phyloP scores from a whole-genome alignment of 1,140 invertebrate species.

The Zaprionus vittiger region DNA sequence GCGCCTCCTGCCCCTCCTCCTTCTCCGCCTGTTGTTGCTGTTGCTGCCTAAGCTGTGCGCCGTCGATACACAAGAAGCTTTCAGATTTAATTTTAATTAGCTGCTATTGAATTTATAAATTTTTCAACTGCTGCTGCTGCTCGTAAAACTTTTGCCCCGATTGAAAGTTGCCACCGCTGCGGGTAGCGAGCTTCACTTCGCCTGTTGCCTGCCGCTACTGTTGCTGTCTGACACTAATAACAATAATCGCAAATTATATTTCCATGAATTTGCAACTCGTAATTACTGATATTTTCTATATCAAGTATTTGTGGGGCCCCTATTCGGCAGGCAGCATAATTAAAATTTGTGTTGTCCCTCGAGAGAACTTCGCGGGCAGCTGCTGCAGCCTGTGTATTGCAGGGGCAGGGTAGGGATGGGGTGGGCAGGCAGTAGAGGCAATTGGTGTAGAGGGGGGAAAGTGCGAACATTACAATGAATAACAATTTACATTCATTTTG shows the following conservation, averaged over 20 bases:
- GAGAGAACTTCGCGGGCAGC: slow-evolving; percentile 25
- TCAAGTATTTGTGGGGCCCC: slow-evolving; percentile 29
- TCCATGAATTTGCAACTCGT: slow-evolving; percentile 81
- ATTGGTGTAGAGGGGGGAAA: not conserved
- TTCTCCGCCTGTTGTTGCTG: slow-evolving; percentile 11
- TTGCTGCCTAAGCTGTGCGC: slow-evolving; percentile 56
- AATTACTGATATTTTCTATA: slow-evolving; percentile 78
- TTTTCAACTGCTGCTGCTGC: slow-evolving; percentile 69
- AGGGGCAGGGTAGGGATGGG: not conserved
- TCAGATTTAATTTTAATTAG: slow-evolving; percentile 83
- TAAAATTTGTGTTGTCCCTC: slow-evolving; percentile 70
- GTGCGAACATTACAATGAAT: slow-evolving; percentile 62
- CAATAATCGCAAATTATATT: slow-evolving; percentile 83
- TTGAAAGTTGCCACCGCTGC: slow-evolving; percentile 54
- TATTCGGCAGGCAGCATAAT: slow-evolving; percentile 69
- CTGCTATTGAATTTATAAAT: slow-evolving; percentile 82
- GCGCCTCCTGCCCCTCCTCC: slow-evolving; percentile 8
- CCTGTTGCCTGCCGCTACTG: slow-evolving; percentile 14
- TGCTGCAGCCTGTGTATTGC: not conserved
- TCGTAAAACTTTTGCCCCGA: slow-evolving; percentile 69
- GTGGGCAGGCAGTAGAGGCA: not conserved
- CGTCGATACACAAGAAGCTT: slow-evolving; percentile 76
- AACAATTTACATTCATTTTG: slow-evolving; percentile 82
- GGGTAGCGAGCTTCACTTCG: slow-evolving; percentile 5
- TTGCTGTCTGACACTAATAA: slow-evolving; percentile 76